Base-by-base conservation (phyloP, 1,140 invertebrate species). In the Bombus polaris region DNA sequence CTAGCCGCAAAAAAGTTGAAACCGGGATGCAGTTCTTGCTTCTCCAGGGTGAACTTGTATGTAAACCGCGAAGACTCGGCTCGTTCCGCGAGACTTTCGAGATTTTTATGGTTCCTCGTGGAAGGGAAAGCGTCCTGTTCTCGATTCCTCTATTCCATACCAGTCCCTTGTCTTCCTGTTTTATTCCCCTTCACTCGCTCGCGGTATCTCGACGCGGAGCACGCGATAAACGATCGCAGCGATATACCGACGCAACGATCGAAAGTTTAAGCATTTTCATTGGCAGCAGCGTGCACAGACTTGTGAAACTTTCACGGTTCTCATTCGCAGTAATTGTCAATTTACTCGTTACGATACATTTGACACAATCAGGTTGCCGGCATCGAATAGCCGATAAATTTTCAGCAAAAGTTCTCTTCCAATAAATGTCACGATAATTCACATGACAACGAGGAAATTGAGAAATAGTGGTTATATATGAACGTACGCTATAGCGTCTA, bases 101-200 rank as follows among this genome's bases (percentile, higher is more conserved):
- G 89, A 91, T 88, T 91, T 91, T 91, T 91, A 91, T 88, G 88
- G 70, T 42, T 44, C 70, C 73, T 79, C 44, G 68, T 87, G 39
- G 72, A 39, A 53, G 82, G 82, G 32, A 87, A 72, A 89, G 83
- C 62, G 57, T 44, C 83, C 76, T 39, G 70, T 66, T 73, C 18
- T 75, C 57, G 37, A 44, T 65, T 35, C 25, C 35, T 35, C 42
- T 47, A 1, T 28, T 32, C 32, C 39, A 6, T 47, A 37, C 28
- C 44, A 47, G 35, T 39, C 22, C 44, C 65, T 66, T 42, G 18
- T 44, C 39, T 44, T 70, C 22, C 73, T 44, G 9, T 25, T 86
- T 81, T 57, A 53, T 77, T 42, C 47, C 35, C 8, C 25, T 39
- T 72, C 47, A 5, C 28, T 70, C 66, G 12, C 59, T 44, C 12